Base-by-base conservation (phyloP, 2,888 invertebrate genomes). In the Taenaris catops region DNA sequence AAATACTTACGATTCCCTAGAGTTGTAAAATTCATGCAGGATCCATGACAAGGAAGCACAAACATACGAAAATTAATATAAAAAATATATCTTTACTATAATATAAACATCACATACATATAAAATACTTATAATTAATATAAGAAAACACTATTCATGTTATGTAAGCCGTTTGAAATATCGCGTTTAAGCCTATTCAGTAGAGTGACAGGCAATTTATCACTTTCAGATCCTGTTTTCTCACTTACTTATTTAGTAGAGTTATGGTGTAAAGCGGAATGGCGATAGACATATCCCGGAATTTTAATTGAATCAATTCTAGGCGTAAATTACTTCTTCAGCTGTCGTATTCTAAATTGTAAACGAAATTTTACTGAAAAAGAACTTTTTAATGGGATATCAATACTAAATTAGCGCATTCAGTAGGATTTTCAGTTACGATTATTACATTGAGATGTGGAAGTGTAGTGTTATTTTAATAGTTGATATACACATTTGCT, bases 1-100 rank as follows among this genome's bases (percentile, higher is more conserved):
- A n/a, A 60, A 65, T 86, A 86, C 84, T 86, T 76, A 84, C 84
- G 63, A 84, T 81, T 56, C 84, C 83, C 84, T 86, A 83, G 60
- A 66, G 74, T 64, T 64, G 74, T 19, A 55, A 66, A 78, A 73
- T 56, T 65, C 84, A 83, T 86, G 84, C 84, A 72, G 83, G 79
- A 55, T 81, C 83, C 84, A 72, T 63, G 63, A 64, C 53, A 50
- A 57, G 72, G 60, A 65, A 64, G 81, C 76, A 78, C 61, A 73
- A 74, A 79, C 67, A 73, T 70, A 73, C 60, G 66, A 71, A 55
- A 69, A 70, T 61, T 65, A 35, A 36, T 27, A 38, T 34, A 45
- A 38, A 37, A 26, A 17, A 7, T 24, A 10, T 24, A 32, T 29
- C 18, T 4, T 19, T 2, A 11, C 14, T 29, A 29, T 24, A 23